These are phyloP conservation scores for Barbus barbus DNA, from an alignment of 2,113 vertebrate species.

Conservation along the genomic window DNA sequence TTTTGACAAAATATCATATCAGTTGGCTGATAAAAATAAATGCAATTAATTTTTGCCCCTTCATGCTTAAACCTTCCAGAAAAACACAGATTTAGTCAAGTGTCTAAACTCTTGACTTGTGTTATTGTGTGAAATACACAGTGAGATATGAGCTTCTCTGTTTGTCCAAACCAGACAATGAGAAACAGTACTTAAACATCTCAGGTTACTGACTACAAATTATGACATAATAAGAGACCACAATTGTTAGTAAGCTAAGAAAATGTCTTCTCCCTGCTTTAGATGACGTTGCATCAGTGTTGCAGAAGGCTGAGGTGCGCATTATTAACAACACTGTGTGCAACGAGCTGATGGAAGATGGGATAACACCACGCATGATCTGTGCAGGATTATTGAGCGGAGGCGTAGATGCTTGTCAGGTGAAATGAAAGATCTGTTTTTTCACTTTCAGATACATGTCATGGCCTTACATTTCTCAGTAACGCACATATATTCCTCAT, in stretches of 20 bases:
- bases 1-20: too few relatives aligned
- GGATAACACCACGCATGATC: constrained; percentile 82
- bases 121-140: too few relatives aligned
- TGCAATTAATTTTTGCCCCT: too few relatives aligned
- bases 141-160: too few relatives aligned
- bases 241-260: background rate
- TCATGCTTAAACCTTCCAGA: too few relatives aligned
- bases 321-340: constrained; percentile 72
- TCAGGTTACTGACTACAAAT: background rate
- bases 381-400: constrained; percentile 88
- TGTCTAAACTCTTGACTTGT: background rate
- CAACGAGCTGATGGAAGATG: constrained; percentile 74
- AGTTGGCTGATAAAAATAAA: background rate
- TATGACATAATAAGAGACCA: too few relatives aligned
- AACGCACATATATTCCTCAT: background rate
- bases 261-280: constrained; percentile 8
- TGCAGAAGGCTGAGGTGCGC: constrained; percentile 89
- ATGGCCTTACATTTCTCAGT: background rate
- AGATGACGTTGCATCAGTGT: constrained; percentile 73
- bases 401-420: constrained; percentile 90
- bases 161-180: constrained; percentile 3
- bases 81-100: background rate
- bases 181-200: background rate
- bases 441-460: background rate
- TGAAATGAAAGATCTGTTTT: constrained; percentile 58